These are phyloP conservation scores for Calameuta pallipes DNA, from an alignment of 2,888 invertebrate species.

Conservation along the genomic window DNA sequence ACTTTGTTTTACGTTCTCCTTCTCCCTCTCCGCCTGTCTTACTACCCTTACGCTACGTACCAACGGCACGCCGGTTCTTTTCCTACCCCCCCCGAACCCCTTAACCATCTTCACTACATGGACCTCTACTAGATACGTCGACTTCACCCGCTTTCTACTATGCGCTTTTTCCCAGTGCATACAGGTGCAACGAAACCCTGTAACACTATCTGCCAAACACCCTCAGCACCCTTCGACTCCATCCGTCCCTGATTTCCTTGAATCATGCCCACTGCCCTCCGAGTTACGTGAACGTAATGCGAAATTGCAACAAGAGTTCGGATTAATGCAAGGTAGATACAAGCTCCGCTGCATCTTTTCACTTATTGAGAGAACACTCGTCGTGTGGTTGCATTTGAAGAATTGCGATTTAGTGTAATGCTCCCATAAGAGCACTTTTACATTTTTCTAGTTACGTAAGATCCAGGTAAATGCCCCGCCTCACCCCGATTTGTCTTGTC, in stretches of 20 bases:
- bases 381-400: not conserved
- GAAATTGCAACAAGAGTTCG: not conserved
- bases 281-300: not conserved
- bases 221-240: no score
- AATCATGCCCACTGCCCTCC: no score
- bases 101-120: not conserved
- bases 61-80: not conserved
- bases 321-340: not conserved
- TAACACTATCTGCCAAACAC: no score
- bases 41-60: not conserved
- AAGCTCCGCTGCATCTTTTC: not conserved
- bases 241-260: no score
- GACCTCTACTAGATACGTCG: not conserved
- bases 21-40: not conserved
- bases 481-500: not conserved
- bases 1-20: slow-evolving; percentile 61
- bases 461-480: not conserved
- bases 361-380: not conserved
- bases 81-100: not conserved
- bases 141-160: not conserved
- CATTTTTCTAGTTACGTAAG: not conserved
- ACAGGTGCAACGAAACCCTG: not conserved
- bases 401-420: not conserved
- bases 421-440: not conserved
- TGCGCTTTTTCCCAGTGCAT: not conserved